Conservation (phyloP, 2,888 invertebrate genomes). For the Alentia gelatinosa region DNA sequence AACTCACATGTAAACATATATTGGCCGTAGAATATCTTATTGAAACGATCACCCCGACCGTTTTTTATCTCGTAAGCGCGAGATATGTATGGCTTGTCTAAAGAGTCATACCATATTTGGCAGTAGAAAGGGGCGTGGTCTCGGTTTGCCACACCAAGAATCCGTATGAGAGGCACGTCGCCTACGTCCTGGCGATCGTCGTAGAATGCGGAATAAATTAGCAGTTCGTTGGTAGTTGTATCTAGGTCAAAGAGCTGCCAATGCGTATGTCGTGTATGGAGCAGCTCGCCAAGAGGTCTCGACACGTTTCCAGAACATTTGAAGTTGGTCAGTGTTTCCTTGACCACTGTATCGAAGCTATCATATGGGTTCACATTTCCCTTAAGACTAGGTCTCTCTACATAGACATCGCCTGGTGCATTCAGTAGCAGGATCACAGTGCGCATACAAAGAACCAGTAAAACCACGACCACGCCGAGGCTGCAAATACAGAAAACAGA, state of each 20-base stretch:
- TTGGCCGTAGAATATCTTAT: slow-evolving; percentile 57
- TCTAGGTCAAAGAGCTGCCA: slow-evolving; percentile 13
- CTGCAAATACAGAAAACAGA: not conserved
- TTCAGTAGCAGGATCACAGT: not conserved
- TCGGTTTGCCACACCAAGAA: slow-evolving; percentile 51
- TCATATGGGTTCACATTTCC: not conserved
- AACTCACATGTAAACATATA: slow-evolving; percentile 58
- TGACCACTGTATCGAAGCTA: not conserved
- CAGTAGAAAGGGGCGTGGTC: slow-evolving; percentile 54
- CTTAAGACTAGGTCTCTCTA: not conserved
- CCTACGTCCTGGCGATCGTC: slow-evolving; percentile 63
- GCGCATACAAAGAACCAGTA: not conserved
- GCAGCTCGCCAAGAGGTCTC: not conserved
- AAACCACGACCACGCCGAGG: not conserved
- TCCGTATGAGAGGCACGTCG: slow-evolving; percentile 52
- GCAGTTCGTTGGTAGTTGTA: slow-evolving; percentile 45
- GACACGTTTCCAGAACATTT: not conserved
- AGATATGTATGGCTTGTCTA: slow-evolving; percentile 57
- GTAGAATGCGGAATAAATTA: slow-evolving; percentile 62
- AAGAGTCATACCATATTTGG: slow-evolving; percentile 62
- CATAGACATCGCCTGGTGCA: not conserved
- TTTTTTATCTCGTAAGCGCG: slow-evolving; percentile 4
- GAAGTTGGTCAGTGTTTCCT: not conserved
- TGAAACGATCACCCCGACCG: slow-evolving; percentile 56
- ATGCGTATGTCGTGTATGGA: not conserved